These are phyloP conservation scores for Hiodon tergisus DNA, from an alignment of 2,113 vertebrate species.

Conservation along the genomic window DNA sequence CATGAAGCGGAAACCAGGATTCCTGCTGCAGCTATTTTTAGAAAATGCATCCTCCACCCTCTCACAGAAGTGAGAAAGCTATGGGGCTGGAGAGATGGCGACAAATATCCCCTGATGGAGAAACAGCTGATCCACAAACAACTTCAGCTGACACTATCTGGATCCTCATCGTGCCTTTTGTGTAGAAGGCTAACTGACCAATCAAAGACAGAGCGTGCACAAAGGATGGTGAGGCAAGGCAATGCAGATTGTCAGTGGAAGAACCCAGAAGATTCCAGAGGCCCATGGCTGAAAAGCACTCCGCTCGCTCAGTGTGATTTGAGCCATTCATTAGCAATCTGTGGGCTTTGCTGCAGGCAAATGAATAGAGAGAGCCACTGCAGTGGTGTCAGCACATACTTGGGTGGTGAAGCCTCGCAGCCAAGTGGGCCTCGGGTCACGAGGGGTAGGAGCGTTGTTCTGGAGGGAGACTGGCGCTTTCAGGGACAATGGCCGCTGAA, in stretches of 20 bases:
- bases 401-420: neutral
- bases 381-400: slow-evolving; percentile 9
- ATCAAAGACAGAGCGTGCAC: slow-evolving; percentile 38
- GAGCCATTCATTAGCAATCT: neutral
- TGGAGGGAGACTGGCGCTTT: neutral
- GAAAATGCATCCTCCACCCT: slow-evolving; percentile 10
- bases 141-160: neutral
- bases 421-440: neutral
- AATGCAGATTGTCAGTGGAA: slow-evolving; percentile 44
- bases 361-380: neutral
- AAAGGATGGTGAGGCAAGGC: slow-evolving; percentile 56
- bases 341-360: neutral
- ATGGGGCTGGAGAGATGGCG: slow-evolving; percentile 15
- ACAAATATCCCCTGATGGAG: neutral
- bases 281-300: slow-evolving; percentile 35
- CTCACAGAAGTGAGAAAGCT: slow-evolving; percentile 34
- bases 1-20: slow-evolving; percentile 36
- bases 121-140: slow-evolving; percentile 10
- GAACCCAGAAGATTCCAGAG: slow-evolving; percentile 47
- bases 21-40: slow-evolving; percentile 37
- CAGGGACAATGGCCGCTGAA: too few relatives aligned
- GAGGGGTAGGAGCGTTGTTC: neutral
- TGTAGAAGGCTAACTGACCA: slow-evolving; percentile 40
- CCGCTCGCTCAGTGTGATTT: neutral
- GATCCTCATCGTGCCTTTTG: slow-evolving; percentile 34